Base-by-base conservation (phyloP, 1,140 invertebrate species). In the Steinernema feltiae region DNA sequence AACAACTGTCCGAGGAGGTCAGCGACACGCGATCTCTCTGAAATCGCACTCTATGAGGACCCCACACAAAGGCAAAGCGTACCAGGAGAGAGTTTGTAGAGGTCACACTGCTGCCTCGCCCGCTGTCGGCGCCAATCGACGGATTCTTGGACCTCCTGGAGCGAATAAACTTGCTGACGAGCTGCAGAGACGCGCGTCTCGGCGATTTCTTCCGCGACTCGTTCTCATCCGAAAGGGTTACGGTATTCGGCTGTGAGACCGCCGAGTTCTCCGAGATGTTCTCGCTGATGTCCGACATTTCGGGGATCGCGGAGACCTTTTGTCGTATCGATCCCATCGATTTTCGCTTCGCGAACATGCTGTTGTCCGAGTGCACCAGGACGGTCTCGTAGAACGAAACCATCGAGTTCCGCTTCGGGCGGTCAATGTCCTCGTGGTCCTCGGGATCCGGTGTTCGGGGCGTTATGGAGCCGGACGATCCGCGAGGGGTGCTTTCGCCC, bases 221-320 rank as follows among this genome's bases (percentile, higher is more conserved):
- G 12, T 17, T 27, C 35, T 41, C 35, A 18, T 41, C 35, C 18
- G 35, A 41, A 41, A 41, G 35, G 12, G 53, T 15, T 63, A 63
- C 41, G 41, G 41, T 46, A 46, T 46, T 46, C 7, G 53, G 53
- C 24, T 63, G 53, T n/a, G 53, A 63, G 12, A 63, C 53, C 15
- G 53, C 15, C 12, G 53, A 63, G 53, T 63, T 63, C 24, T 63
- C 53, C 24, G 53, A 63, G 53, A 63, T 63, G 24, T 63, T 63
- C 53, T 63, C 53, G 3, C 7, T 15, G 24, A 63, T 63, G 24
- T 63, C 53, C 53, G 53, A 63, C 53, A 63, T 63, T 27, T 63
- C 53, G 15, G 53, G 53, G 12, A 63, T 63, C 15, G 53, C 53
- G 53, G 53, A 63, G 7, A 63, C 53, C 24, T 63, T 63, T 27